Conservation (phyloP, 2,797 vertebrate genomes). For the Lophotriccus pileatus region DNA sequence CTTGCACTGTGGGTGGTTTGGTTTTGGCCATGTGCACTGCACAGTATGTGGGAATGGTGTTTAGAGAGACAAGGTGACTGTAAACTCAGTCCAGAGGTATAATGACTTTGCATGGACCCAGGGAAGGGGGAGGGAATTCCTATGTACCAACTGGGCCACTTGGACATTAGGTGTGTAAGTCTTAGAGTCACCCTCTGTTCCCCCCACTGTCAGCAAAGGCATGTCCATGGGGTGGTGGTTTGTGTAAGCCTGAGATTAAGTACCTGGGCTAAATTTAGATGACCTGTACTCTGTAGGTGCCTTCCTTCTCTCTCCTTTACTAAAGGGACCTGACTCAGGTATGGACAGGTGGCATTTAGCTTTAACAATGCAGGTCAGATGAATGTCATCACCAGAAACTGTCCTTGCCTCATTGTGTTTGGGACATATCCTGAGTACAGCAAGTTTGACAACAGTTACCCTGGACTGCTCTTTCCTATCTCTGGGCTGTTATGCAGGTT, state of each 20-base stretch:
- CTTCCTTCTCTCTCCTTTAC: background rate
- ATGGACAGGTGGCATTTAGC: background rate
- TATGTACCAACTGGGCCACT: background rate
- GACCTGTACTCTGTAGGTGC: background rate
- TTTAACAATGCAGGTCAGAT: background rate
- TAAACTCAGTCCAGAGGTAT: background rate
- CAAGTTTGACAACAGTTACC: background rate
- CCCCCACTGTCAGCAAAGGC: background rate
- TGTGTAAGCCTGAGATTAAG: background rate
- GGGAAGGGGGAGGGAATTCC: background rate
- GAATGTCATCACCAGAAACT: background rate
- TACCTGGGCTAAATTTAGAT: background rate
- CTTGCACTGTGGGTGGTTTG: rapidly evolving
- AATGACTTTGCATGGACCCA: background rate
- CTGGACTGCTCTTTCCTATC: background rate
- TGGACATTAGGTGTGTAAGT: background rate
- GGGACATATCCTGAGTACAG: background rate
- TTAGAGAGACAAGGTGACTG: background rate
- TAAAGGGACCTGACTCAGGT: background rate
- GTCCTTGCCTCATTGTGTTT: background rate
- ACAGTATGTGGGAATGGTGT: background rate
- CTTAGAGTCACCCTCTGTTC: background rate
- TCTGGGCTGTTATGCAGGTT: background rate
- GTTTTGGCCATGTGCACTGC: background rate
- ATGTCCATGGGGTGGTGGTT: rapidly evolving